phyloP scores from a whole-genome alignment of 2,888 invertebrate genomes.

The Eulithis testata region DNA sequence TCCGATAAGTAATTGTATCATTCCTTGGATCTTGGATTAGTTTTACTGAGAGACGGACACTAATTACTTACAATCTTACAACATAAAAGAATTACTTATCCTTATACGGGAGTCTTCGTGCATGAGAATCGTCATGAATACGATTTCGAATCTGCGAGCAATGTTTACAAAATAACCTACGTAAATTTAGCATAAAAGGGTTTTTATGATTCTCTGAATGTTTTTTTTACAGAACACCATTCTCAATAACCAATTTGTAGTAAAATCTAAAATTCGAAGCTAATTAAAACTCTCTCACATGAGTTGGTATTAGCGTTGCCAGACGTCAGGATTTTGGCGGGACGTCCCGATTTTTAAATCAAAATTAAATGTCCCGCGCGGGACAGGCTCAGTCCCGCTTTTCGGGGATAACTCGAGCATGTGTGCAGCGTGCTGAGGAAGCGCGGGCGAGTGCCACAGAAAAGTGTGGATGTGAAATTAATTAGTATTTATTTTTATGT shows the following conservation, averaged over 20 bases:
- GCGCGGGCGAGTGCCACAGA: too few species aligned
- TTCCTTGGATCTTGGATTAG: slow-evolving; percentile 6
- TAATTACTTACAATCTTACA: slow-evolving; percentile 7
- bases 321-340: too few species aligned
- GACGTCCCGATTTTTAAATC: too few species aligned
- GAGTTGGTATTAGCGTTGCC: too few species aligned
- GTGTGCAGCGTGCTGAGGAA: too few species aligned
- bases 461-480: too few species aligned
- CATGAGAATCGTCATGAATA: too few species aligned
- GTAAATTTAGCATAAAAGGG: background rate
- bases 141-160: too few species aligned
- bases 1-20: background rate
- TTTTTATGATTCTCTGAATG: background rate
- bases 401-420: too few species aligned
- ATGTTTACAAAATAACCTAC: background rate
- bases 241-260: background rate
- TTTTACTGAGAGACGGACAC: slow-evolving; percentile 12
- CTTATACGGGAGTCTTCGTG: background rate
- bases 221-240: background rate
- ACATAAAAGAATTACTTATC: slow-evolving; percentile 3
- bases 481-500: too few species aligned
- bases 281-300: slow-evolving; percentile 11
- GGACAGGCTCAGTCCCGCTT: too few species aligned
- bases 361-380: too few species aligned
- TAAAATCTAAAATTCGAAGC: background rate